A percentile compares a stretch with the other conserved stretches of the same genome.
Conservation (phyloP, 92 coral and sea anemone species). For the Actinostola sp. region DNA sequence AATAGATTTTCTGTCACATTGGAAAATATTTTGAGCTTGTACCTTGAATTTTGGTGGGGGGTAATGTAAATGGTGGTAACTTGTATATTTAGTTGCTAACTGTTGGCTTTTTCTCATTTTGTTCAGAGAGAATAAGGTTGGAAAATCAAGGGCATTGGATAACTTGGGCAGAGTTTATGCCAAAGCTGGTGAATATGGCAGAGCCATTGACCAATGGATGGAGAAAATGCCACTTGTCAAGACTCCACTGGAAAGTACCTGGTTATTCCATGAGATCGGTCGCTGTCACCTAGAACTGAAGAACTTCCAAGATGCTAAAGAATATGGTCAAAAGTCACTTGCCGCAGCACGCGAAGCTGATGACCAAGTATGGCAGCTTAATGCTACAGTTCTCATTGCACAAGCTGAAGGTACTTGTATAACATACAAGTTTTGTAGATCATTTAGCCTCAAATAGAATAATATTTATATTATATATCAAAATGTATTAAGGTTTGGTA, state of each 20-base stretch:
- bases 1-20: no score
- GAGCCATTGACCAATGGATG: slow-evolving; percentile 95
- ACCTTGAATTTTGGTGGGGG: background rate
- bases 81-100: background rate
- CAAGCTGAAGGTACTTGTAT: slow-evolving; percentile 99
- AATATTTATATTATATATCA: no score
- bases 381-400: slow-evolving; percentile 91
- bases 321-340: slow-evolving; percentile 95
- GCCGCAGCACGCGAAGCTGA: slow-evolving; percentile 95
- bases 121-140: slow-evolving; percentile 84
- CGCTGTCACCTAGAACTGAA: slow-evolving; percentile 94
- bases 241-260: slow-evolving; percentile 92
- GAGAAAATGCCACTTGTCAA: slow-evolving; percentile 90
- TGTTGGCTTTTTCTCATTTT: background rate
- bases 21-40: no score
- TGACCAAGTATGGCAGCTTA: slow-evolving; percentile 97
- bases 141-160: slow-evolving; percentile 94
- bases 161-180: slow-evolving; percentile 94
- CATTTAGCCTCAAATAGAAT: no score
- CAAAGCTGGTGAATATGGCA: slow-evolving; percentile 80
- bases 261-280: slow-evolving; percentile 97
- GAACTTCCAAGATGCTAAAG: slow-evolving; percentile 94
- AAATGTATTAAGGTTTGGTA: no score
- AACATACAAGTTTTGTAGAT: no score
- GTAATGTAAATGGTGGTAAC: background rate